These are phyloP conservation scores for Cliona cf. orientalis DNA, from an alignment of 37 sponge, comb jelly and placozoan genomes.

Conservation along the genomic window DNA sequence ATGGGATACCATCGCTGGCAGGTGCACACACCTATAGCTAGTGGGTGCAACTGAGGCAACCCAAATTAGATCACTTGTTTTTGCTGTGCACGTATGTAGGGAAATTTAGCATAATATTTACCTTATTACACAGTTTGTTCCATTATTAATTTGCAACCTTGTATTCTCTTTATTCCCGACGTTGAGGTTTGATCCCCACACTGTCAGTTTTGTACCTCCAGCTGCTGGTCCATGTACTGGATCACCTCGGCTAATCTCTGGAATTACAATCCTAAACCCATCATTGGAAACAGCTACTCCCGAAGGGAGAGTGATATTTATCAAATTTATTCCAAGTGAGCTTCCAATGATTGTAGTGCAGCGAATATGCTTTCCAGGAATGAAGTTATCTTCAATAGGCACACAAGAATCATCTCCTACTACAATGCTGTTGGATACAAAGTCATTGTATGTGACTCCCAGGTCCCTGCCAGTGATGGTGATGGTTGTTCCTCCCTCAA, in stretches of 20 bases:
- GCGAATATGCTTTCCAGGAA: slow-evolving; percentile 23
- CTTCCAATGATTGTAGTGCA: slow-evolving; percentile 32
- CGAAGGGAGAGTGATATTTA: background rate
- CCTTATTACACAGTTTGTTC: too few relatives aligned
- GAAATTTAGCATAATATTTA: too few relatives aligned
- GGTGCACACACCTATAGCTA: too few relatives aligned
- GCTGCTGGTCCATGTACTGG: slow-evolving; percentile 77
- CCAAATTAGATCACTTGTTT: too few relatives aligned
- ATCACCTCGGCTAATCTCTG: slow-evolving; percentile 24
- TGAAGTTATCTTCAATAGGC: slow-evolving; percentile 23
- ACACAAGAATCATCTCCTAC: slow-evolving; percentile 32
- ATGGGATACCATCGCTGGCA: too few relatives aligned
- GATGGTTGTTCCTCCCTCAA: slow-evolving; percentile 25
- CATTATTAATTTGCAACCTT: too few relatives aligned
- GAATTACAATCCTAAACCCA: slow-evolving; percentile 10
- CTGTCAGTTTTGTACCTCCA: slow-evolving; percentile 68
- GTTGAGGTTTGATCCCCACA: slow-evolving; percentile 62
- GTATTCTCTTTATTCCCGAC: slow-evolving; percentile 57
- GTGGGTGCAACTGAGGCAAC: too few relatives aligned
- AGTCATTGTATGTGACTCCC: slow-evolving; percentile 47
- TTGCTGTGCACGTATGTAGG: too few relatives aligned
- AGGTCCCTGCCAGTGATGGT: slow-evolving; percentile 76
- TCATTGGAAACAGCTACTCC: background rate
- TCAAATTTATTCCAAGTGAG: background rate
- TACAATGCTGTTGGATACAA: slow-evolving; percentile 11